Percentiles rank a stretch among this genome's conserved stretches.
Conservation (phyloP, 92 coral and sea anemone genomes). For the Heliopora coerulea region DNA sequence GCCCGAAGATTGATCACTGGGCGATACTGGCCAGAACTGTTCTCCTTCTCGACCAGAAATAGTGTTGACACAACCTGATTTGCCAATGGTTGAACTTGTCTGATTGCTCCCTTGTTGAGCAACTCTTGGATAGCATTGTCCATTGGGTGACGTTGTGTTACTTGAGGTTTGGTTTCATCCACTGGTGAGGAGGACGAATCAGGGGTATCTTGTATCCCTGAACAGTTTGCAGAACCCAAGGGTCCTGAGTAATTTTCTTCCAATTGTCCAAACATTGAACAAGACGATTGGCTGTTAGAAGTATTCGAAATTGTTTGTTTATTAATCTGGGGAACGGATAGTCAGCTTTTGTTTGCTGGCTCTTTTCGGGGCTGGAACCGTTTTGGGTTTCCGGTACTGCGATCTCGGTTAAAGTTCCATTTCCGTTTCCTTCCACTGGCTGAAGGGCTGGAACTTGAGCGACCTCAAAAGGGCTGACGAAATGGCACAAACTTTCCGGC, state of each 20-base stretch:
- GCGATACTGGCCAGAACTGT: too few relatives aligned
- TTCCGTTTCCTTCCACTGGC: conserved; percentile 17
- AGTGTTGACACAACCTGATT: conserved; percentile 44
- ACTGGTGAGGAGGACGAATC: conserved; percentile 40
- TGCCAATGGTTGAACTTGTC: conserved; percentile 7
- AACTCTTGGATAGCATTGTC: conserved; percentile 39
- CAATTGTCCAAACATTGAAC: neutral
- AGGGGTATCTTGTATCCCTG: conserved; percentile 62
- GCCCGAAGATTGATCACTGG: too few relatives aligned
- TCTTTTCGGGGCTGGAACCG: conserved; percentile 38
- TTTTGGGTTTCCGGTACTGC: conserved; percentile 39
- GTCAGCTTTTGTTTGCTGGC: conserved; percentile 20
- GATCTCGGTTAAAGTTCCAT: neutral
- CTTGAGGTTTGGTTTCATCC: conserved; percentile 41
- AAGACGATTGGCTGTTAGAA: neutral
- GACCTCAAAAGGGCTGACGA: neutral
- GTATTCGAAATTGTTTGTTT: neutral
- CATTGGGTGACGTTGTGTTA: conserved; percentile 33
- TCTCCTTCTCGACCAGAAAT: too few relatives aligned
- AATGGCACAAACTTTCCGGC: conserved; percentile 37
- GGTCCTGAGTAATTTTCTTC: conserved; percentile 22
- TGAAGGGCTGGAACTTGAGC: conserved; percentile 52
- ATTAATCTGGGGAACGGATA: neutral
- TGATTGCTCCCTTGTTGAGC: conserved; percentile 42
- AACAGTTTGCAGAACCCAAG: conserved; percentile 50